Evolutionary conservation across 1,140 invertebrate genomes (phyloP), one percentile per base, ranked within the genome.

Genomic region (Microvelia longipes): DNA sequence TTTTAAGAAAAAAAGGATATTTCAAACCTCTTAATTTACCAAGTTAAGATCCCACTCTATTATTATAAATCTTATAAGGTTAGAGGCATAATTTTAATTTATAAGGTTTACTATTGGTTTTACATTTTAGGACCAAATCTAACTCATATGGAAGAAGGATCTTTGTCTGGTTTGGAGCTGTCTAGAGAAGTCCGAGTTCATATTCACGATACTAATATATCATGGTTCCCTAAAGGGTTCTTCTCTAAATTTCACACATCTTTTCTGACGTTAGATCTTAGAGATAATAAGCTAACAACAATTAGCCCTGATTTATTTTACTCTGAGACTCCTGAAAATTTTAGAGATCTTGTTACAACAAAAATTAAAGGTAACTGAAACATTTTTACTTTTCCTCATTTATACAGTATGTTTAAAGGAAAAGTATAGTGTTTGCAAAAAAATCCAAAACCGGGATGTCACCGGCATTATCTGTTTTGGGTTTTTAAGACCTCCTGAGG

Each of bases 221-320:
- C 85, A 69, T 86, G 89, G 75, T 78, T 94, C 68, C 91, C 91
- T 28, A 83, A 87, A 0, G 87, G 88, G 66, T 85, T 93, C 68
- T 90, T 94, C 78, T 82, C 87, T 19, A 84, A 87, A 71, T 86
- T 89, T 14, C 86, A 86, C 77, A 84, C 92, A 70, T 87, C 90
- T 0, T 88, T 91, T 77, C 82, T 93, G n/a, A 87, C 88, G 1
- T 81, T 94, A 63, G 91, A 93, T 77, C 81, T 93, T 63, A 86
- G 89, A 72, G 84, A 89, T 75, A 94, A 94, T 81, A 85, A 88
- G 80, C 85, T 93, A 73, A 86, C 87, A 67, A 87, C 87, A 67
- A 80, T 93, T 29, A 88, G 87, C 78, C 90, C 90, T 29, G 88
- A 90, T 24, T 86, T 90, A 29, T 89, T 93, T 74, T 94, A 93